These are phyloP conservation scores for Phenacoccus solenopsis DNA, from an alignment of 1,140 invertebrate species.

Conservation along the genomic window DNA sequence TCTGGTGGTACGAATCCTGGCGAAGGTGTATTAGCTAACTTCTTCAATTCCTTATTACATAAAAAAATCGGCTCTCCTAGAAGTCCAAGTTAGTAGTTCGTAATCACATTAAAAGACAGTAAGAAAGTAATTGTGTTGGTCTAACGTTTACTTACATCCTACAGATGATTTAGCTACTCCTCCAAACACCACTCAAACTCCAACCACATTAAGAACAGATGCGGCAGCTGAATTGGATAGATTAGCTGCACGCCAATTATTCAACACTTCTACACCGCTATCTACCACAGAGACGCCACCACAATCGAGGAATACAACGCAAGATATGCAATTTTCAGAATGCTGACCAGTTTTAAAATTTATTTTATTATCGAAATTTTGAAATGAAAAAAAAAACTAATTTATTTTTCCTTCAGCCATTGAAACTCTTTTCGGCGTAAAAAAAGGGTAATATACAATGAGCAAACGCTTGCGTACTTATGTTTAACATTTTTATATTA, in stretches of 20 bases:
- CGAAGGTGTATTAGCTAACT: constrained; percentile 91
- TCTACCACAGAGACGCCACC: background rate
- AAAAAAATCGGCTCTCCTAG: constrained; percentile 54
- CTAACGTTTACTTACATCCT: background rate
- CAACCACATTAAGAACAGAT: constrained; percentile 62
- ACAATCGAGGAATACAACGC: background rate
- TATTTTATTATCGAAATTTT: background rate
- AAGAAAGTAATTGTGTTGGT: background rate
- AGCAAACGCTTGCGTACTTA: too few relatives aligned
- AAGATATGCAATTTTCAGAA: background rate
- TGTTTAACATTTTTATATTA: too few relatives aligned
- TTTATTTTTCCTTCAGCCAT: background rate
- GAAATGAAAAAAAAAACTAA: background rate
- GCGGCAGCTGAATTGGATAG: constrained; percentile 85
- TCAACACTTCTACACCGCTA: background rate
- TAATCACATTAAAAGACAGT: background rate
- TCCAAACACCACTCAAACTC: constrained; percentile 25
- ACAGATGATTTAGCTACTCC: constrained; percentile 25
- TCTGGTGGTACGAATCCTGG: constrained; percentile 45
- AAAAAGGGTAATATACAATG: too few relatives aligned
- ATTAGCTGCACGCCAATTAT: constrained; percentile 52
- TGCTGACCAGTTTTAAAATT: too few relatives aligned
- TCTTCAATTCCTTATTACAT: constrained; percentile 93
- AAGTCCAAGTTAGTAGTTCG: background rate
- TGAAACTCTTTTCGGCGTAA: too few relatives aligned